Percentiles rank a stretch among this genome's conserved stretches.
Conservation (phyloP, 2,113 vertebrate species). For the Daubentonia madagascariensis region DNA sequence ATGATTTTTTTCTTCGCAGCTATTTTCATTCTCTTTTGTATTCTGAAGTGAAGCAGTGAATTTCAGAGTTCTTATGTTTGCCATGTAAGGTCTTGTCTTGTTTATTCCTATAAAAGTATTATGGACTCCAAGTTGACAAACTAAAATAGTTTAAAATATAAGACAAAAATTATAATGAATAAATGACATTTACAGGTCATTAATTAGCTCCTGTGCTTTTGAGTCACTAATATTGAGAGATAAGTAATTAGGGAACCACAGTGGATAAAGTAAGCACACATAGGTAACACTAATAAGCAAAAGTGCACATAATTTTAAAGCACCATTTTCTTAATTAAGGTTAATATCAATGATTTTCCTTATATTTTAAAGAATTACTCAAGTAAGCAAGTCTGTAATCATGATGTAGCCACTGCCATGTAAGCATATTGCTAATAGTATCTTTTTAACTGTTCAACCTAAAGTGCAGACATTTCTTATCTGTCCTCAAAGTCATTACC, state of each 20-base stretch:
- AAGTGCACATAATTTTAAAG: neutral
- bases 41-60: neutral
- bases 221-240: constrained; percentile 49
- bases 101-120: neutral
- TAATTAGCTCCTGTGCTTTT: constrained; percentile 68
- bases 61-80: constrained; percentile 38
- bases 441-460: neutral
- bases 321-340: neutral
- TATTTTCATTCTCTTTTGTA: constrained; percentile 39
- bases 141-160: constrained; percentile 45
- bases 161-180: constrained; percentile 5
- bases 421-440: neutral
- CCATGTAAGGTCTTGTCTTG: constrained; percentile 39
- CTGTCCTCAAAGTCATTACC: neutral
- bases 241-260: constrained; percentile 57
- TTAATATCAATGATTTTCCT: neutral
- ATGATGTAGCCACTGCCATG: neutral
- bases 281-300: neutral
- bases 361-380: neutral
- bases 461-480: neutral
- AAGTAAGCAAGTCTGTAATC: neutral
- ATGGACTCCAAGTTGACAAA: constrained; percentile 26
- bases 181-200: constrained; percentile 38
- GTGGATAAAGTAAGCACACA: neutral
- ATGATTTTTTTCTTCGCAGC: constrained; percentile 58